Base-by-base conservation (phyloP, 1,140 invertebrate species). In the Drosophila busckii region DNA sequence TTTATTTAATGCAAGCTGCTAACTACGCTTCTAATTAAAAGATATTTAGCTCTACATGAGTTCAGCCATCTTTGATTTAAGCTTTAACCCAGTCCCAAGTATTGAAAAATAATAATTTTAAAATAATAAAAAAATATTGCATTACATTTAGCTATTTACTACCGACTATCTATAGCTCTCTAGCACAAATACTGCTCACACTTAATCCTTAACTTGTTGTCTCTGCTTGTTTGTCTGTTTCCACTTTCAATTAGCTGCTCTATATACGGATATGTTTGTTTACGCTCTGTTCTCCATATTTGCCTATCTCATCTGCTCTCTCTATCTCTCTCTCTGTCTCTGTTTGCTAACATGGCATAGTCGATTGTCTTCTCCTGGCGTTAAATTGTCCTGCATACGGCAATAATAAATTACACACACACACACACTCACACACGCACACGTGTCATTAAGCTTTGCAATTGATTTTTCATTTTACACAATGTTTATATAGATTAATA, bases 401-500 rank as follows among this genome's bases (percentile, higher is more conserved):
- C 50, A 70, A 70, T 78, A 78, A 76, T 76, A 71, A 78, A 76
- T 76, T 78, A 78, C 69, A 55, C 56, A 50, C 56, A 70, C 56
- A 35, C 6, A 4, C 48, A 6, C 25, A 6, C 8, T 12, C 48
- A 12, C 26, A 19, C 9, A 25, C 22, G 28, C 29, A 31, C 31
- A 13, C 20, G 28, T 37, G 46, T 28, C 55, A 65, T 66, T 66
- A 69, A 52, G 40, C 38, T 66, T 70, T 71, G 61, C 42, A 40
- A 78, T 38, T 78, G 71, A 53, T 53, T 60, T 65, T 49, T 16
- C 48, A 63, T 40, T 68, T 68, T 37, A 42, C 61, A 29, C 23
- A 7, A 28, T 28, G 8, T 3, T 17, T 13, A 8, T 25, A 17
- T 8, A 25, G n/a, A n/a, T n/a, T n/a, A 10, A 28, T 32, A 10